These are phyloP conservation scores for Epirrhoe alternata DNA, from an alignment of 2,888 invertebrate genomes.

Conservation along the genomic window DNA sequence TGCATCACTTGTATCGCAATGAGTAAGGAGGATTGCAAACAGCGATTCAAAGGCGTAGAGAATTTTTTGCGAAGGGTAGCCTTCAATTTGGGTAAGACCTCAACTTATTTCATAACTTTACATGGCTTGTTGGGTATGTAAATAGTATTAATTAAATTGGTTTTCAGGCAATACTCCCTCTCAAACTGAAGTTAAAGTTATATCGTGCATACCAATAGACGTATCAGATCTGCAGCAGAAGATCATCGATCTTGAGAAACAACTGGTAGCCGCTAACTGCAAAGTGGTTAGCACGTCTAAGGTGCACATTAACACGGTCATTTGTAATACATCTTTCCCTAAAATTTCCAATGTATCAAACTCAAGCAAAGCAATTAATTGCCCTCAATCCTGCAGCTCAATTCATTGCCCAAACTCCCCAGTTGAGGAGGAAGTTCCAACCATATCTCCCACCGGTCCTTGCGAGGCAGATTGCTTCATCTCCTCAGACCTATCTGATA, in stretches of 20 bases:
- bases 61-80: slow-evolving; percentile 72
- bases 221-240: slow-evolving; percentile 76
- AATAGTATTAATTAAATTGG: background rate
- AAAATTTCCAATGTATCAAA: slow-evolving; percentile 11
- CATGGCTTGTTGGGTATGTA: background rate
- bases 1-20: slow-evolving; percentile 41
- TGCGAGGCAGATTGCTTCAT: slow-evolving; percentile 3
- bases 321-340: slow-evolving; percentile 16
- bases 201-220: slow-evolving; percentile 80
- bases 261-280: slow-evolving; percentile 53
- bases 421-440: slow-evolving; percentile 19
- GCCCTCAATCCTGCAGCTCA: slow-evolving; percentile 8
- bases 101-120: background rate
- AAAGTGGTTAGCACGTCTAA: slow-evolving; percentile 2
- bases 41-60: slow-evolving; percentile 72
- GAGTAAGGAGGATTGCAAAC: slow-evolving; percentile 52
- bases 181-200: slow-evolving; percentile 78
- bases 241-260: slow-evolving; percentile 64
- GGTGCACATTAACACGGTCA: slow-evolving; percentile 24
- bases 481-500: slow-evolving; percentile 8
- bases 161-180: slow-evolving; percentile 74
- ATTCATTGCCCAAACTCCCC: slow-evolving; percentile 1
- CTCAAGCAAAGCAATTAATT: slow-evolving; percentile 11
- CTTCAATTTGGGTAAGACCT: slow-evolving; percentile 65
- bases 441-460: slow-evolving; percentile 3